A percentile compares a stretch with the other conserved stretches of the same genome.
Evolutionary conservation across 2,113 vertebrate genomes (phyloP).

Genomic region (Nerophis ophidion): DNA sequence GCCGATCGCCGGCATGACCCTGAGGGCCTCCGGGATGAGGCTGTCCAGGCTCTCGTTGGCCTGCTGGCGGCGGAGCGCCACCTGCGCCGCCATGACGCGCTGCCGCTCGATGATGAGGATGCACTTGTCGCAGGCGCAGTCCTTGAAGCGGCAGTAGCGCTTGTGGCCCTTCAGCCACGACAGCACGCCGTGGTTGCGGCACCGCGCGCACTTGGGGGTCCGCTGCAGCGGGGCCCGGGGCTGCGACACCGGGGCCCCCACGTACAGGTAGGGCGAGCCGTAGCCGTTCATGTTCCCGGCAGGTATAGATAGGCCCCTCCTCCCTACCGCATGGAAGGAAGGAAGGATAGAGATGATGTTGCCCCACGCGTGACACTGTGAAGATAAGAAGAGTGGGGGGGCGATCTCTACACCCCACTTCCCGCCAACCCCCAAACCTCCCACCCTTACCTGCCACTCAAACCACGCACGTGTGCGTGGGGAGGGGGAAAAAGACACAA

Average conservation of each 20-base stretch:
- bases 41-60: constrained; percentile 94
- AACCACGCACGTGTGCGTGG: not conserved
- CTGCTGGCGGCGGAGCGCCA: constrained; percentile 89
- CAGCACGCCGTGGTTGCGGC: constrained; percentile 92
- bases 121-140: constrained; percentile 96
- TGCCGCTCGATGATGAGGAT: constrained; percentile 96
- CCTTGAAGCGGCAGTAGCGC: constrained; percentile 95
- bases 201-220: constrained; percentile 93
- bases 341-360: constrained; percentile 43
- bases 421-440: constrained; percentile 31
- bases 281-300: constrained; percentile 83
- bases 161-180: constrained; percentile 97
- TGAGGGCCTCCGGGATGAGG: constrained; percentile 86
- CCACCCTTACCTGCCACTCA: not conserved
- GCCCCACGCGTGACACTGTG: constrained; percentile 49
- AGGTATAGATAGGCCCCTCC: not conserved
- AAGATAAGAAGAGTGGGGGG: constrained; percentile 51
- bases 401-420: constrained; percentile 43
- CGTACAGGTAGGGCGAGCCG: constrained; percentile 91
- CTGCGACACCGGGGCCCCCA: constrained; percentile 90
- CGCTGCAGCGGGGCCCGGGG: constrained; percentile 86
- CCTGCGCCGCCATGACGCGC: constrained; percentile 95
- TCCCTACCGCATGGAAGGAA: constrained; percentile 10
- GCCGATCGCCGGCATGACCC: constrained; percentile 75
- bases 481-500: not conserved